Evolutionary conservation across 2,113 vertebrate genomes (phyloP), one percentile per base, ranked within the genome.

Genomic region (Lophochroa leadbeateri): DNA sequence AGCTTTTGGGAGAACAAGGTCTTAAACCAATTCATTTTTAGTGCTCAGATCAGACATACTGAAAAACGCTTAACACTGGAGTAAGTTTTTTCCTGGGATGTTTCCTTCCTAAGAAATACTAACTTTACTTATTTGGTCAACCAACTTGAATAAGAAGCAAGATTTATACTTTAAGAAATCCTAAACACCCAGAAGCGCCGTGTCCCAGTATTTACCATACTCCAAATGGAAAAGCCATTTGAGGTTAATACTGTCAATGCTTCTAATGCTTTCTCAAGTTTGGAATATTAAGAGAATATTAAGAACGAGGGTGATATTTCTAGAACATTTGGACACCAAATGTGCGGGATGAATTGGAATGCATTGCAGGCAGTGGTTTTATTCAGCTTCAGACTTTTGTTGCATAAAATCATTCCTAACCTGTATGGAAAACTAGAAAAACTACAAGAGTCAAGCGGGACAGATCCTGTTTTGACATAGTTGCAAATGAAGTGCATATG

Each of bases 381-480:
- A 37, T 52, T 83, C 76, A 80, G 74, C 57, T 76, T 92, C 57
- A 76, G 68, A 67, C 9, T 50, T 92, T 60, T 70, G 35, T 65
- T 70, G 41, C 13, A 24, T 80, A 83, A 90, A 82, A 83, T 71
- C 17, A 67, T 65, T 80, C 25, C 41, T 78, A 94, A 86, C 77
- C 86, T 87, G 27, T 83, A 92, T 76, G 41, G 33, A 86, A 86
- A 60, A 71, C 21, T 41, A 69, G 35, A 82, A 86, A 94, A 89
- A 70, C 13, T 72, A 85, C 53, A 82, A 39, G 52, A 94, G 70
- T 43, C 41, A 89, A 83, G 76, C 35, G 83, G 58, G 68, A 86
- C 61, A 63, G 61, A 92, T 92, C 72, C 61, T 88, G 82, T 90
- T 95, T 94, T 90, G 85, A 76, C 77, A 61, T 75, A 69, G 71